Base-by-base conservation (phyloP, 2,113 vertebrate genomes). In the Zeus faber region DNA sequence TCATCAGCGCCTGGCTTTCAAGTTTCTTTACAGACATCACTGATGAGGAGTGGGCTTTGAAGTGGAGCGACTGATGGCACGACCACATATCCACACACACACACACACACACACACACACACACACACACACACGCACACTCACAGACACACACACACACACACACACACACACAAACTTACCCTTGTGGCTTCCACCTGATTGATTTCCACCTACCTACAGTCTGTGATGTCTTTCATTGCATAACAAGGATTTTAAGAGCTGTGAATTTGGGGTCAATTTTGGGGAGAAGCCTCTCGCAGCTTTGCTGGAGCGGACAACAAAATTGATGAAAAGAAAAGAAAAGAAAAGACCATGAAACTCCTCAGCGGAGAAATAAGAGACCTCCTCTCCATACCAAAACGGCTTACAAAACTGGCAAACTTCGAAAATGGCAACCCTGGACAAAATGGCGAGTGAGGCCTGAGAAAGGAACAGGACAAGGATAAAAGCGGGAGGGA, bases 1-100 rank as follows among this genome's bases (percentile, higher is more conserved):
- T 62, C 58, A 74, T 71, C 35, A 63, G 24, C 29, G 49, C 48
- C 2, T 22, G 51, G 56, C 63, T 79, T 71, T 76, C 58, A 78
- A 67, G 58, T 71, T 71, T 14, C 16, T 5, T 25, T 45, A 21
- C 13, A 48, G 22, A 24, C 4, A 6, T 49, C 7, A 66, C 24
- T 53, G 26, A 55, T 48, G 49, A 62, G 25, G 22, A n/a, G n/a
- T n/a, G 18, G 54, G 27, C 65, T 77, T 73, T 72, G 57, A 81
- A 70, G 69, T 49, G 9, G 16, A 13, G 16, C 22, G 25, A 2
- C 23, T n/a, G n/a, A n/a, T n/a, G n/a, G n/a, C n/a, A n/a, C n/a
- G n/a, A n/a, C n/a, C n/a, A n/a, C n/a, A n/a, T n/a, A n/a, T n/a
- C 27, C n/a, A 18, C 25, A 17, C 26, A 45, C 53, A 31, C 53